Evolutionary conservation across 2,113 vertebrate species (phyloP).

Genomic region (Leptocoma aspasia): DNA sequence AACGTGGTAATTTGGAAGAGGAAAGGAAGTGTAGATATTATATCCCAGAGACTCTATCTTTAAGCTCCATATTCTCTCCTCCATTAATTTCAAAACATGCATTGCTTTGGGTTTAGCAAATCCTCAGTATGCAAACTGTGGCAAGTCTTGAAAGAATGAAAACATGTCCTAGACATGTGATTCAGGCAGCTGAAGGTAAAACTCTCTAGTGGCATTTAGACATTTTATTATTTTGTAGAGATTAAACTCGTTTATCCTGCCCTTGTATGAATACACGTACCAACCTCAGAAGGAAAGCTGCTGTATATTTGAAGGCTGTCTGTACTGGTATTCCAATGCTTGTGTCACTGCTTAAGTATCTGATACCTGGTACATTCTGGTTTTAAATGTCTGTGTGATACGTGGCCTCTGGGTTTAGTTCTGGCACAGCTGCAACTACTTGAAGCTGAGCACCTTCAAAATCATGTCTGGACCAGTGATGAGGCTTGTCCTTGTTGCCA

Average conservation of each 20-base stretch:
- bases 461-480: rapidly evolving
- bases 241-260: background rate
- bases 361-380: background rate
- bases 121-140: background rate
- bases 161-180: background rate
- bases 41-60: background rate
- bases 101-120: background rate
- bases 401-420: background rate
- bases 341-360: background rate
- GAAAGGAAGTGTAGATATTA: background rate
- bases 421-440: background rate
- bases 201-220: background rate
- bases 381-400: background rate
- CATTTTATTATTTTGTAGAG: background rate
- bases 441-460: background rate
- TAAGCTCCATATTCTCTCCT: background rate
- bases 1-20: background rate
- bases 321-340: background rate
- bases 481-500: background rate
- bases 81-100: background rate
- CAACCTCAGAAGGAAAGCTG: background rate
- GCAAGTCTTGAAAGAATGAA: background rate
- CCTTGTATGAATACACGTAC: background rate
- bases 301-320: background rate
- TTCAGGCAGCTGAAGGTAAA: background rate